A percentile compares a stretch with the other conserved stretches of the same genome.
These are phyloP conservation scores for Lordiphosa mommai DNA, from an alignment of 1,140 invertebrate genomes.

Conservation along the genomic window DNA sequence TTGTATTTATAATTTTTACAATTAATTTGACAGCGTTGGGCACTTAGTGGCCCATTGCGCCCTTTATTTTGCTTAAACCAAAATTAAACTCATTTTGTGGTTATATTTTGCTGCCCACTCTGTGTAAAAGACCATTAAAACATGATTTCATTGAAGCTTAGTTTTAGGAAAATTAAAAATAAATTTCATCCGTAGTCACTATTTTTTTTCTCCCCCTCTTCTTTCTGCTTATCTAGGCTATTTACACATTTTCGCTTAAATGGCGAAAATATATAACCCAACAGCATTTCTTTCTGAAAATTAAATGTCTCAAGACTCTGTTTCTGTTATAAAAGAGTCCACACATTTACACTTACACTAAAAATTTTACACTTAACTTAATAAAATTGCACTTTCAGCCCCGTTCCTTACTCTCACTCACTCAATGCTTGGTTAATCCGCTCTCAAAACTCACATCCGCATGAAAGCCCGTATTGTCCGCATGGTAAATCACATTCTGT, in stretches of 20 bases:
- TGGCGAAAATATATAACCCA: slow-evolving; percentile 30
- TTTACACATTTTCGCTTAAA: slow-evolving; percentile 15
- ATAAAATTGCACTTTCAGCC: slow-evolving; percentile 35
- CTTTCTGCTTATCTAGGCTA: slow-evolving; percentile 2
- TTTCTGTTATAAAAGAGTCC: background rate
- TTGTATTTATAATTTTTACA: too few species aligned
- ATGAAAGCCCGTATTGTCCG: slow-evolving; percentile 87
- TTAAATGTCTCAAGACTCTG: slow-evolving; percentile 5
- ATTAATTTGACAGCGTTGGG: too few species aligned
- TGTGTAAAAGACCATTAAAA: too few species aligned
- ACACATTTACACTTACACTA: background rate
- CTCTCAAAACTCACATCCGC: slow-evolving; percentile 85
- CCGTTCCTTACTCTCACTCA: background rate
- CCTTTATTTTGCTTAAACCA: too few species aligned
- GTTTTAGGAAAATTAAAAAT: too few species aligned
- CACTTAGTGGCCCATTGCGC: too few species aligned
- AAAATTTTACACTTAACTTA: slow-evolving; percentile 19
- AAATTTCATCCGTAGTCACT: background rate
- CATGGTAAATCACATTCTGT: slow-evolving; percentile 88
- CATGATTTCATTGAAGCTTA: too few species aligned
- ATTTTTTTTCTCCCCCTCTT: slow-evolving; percentile 1
- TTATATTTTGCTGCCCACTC: too few species aligned
- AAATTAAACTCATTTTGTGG: too few species aligned
- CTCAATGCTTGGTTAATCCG: slow-evolving; percentile 46
- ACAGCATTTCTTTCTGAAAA: background rate